Base-by-base conservation (phyloP, 2,888 invertebrate species). In the Pseudanteris insignis region DNA sequence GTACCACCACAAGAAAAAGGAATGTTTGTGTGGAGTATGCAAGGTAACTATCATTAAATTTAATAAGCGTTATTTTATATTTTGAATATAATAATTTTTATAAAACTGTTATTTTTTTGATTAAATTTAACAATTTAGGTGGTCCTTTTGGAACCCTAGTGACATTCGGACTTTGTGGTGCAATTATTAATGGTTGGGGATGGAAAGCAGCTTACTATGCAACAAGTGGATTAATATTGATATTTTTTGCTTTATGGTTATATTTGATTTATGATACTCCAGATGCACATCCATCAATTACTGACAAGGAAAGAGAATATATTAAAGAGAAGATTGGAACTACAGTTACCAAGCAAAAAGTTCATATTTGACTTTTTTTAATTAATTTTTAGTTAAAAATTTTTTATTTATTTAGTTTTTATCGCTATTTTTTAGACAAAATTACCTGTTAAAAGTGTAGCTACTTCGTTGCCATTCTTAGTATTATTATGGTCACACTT, bases 1-100 rank as follows among this genome's bases (percentile, higher is more conserved):
- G 86, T 88, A 0, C 90, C 90, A 2, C 89, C 89, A 2, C 84
- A 85, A 14, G 90, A 90, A 73, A 89, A 89, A 72, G 90, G 90
- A 33, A 89, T 89, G 78, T 90, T 90, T 70, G 84, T 89, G 0
- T 87, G 88, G 69, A 86, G 89, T 1, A 83, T 89, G 79, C 76
- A 76, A 69, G 79, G 77, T 77, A 69, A 3, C 4, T 3, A 11
- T 2, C 2, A 11, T 18, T 18, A 6, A 18, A 18, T 18, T 3
- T 18, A n/a, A n/a, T n/a, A n/a, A n/a, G n/a, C n/a, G n/a, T n/a
- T n/a, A n/a, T n/a, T 8, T 26, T 32, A 24, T 13, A 24, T 32
- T 46, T 21, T 2, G n/a, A 36, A 12, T 32, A 6, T 32, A n/a
- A n/a, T n/a, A n/a, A n/a, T n/a, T n/a, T n/a, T n/a, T n/a, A n/a